Conservation (phyloP, 1,140 invertebrate genomes). For the Thereuonema tuberculata region DNA sequence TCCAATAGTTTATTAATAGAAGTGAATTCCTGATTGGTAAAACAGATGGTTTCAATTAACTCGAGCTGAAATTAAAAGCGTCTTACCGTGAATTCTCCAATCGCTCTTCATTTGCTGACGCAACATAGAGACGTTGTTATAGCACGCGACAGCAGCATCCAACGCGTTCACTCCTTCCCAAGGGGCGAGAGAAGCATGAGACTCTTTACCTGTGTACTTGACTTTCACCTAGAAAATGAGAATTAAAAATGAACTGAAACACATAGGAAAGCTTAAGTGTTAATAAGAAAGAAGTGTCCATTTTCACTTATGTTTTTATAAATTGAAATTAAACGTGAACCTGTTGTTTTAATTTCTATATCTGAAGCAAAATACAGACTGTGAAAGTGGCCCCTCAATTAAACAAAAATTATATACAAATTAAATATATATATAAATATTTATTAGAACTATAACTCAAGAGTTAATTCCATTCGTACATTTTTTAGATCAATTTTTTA, state of each 20-base stretch:
- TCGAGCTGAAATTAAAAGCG: background rate
- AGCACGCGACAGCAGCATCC: constrained; percentile 15
- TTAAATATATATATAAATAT: no score
- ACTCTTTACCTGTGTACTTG: constrained; percentile 18
- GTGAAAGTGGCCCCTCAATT: no score
- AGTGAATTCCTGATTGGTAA: no score
- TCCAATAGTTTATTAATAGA: no score
- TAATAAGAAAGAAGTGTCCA: no score
- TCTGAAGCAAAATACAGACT: no score
- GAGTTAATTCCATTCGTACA: no score
- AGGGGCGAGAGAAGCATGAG: constrained; percentile 20
- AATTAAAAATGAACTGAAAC: constrained; percentile 3
- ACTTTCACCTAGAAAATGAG: constrained; percentile 22
- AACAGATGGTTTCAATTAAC: no score
- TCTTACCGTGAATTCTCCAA: constrained; percentile 20
- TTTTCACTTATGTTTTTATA: constrained; percentile 8
- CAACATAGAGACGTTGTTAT: constrained; percentile 17
- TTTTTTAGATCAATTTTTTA: no score
- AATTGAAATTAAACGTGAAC: background rate
- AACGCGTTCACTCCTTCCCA: constrained; percentile 25
- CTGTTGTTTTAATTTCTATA: background rate
- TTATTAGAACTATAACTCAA: no score
- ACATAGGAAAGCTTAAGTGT: background rate
- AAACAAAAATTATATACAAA: no score
- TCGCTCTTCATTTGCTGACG: constrained; percentile 23